These are phyloP conservation scores for Piaya cayana DNA, from an alignment of 2,113 vertebrate genomes.

Conservation along the genomic window DNA sequence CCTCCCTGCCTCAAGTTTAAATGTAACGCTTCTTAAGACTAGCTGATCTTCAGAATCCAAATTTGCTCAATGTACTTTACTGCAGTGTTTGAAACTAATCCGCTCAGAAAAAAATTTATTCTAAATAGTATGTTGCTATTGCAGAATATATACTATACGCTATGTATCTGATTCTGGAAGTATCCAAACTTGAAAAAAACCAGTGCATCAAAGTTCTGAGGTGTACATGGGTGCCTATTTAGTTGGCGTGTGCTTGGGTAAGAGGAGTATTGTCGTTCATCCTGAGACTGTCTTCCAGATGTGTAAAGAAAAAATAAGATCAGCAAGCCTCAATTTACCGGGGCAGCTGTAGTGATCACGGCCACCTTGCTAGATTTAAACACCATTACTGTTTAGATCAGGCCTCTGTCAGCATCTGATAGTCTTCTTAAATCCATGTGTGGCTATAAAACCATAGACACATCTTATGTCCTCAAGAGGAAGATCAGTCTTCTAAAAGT, in stretches of 20 bases:
- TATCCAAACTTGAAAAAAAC: neutral
- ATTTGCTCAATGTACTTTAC: neutral
- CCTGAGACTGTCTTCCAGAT: neutral
- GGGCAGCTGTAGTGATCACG: constrained; percentile 13
- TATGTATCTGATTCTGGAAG: neutral
- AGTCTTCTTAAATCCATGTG: constrained; percentile 37
- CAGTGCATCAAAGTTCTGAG: neutral
- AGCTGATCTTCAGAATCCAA: neutral
- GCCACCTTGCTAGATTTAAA: constrained; percentile 27
- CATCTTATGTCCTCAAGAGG: neutral
- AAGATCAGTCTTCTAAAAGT: constrained; percentile 52
- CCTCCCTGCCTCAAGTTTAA: neutral
- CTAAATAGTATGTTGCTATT: neutral
- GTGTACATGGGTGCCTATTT: neutral
- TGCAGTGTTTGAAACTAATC: neutral
- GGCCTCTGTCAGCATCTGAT: constrained; percentile 30
- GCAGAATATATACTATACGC: neutral
- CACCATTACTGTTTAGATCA: constrained; percentile 46
- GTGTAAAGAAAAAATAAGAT: neutral
- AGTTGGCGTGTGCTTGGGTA: neutral
- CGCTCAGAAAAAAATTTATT: neutral
- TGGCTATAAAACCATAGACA: constrained; percentile 38
- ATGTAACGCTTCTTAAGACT: neutral
- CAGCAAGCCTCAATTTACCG: neutral
- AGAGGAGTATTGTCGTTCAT: neutral